Conservation (phyloP, 2,888 invertebrate species). For the Xestobium rufovillosum region DNA sequence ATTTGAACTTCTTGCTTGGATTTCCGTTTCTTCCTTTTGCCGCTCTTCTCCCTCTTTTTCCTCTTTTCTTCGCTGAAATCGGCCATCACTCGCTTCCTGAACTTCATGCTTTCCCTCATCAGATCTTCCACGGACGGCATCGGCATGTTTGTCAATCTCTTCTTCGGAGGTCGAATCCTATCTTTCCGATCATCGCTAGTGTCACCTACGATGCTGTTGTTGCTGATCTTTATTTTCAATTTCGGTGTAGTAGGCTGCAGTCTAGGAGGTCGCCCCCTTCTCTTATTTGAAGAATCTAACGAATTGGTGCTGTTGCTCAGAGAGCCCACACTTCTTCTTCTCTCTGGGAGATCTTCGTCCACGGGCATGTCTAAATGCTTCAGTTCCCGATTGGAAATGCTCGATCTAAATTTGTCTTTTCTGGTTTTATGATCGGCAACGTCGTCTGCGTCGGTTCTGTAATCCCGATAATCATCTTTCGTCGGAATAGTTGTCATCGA, state of each 20-base stretch:
- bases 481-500: constrained; percentile 84
- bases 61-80: constrained; percentile 68
- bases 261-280: constrained; percentile 39
- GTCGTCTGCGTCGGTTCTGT: constrained; percentile 38
- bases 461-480: constrained; percentile 70
- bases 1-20: constrained; percentile 47
- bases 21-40: constrained; percentile 48
- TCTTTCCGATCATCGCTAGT: constrained; percentile 43
- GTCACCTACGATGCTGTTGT: constrained; percentile 45
- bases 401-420: constrained; percentile 47
- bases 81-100: constrained; percentile 74
- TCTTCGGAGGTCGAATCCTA: constrained; percentile 71
- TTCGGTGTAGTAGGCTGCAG: constrained; percentile 50
- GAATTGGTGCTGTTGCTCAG: constrained; percentile 38
- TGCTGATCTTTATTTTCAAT: constrained; percentile 65
- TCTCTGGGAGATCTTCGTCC: constrained; percentile 47
- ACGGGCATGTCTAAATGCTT: constrained; percentile 56
- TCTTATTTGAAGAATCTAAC: constrained; percentile 34
- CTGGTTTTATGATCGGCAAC: constrained; percentile 58
- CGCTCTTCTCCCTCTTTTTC: constrained; percentile 46
- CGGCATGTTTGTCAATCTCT: constrained; percentile 48
- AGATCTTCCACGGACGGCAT: constrained; percentile 73
- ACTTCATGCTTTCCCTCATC: constrained; percentile 81
- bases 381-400: constrained; percentile 53
- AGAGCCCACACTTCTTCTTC: constrained; percentile 47